A percentile compares a stretch with the other conserved stretches of the same genome.
Conservation (phyloP, 2,797 vertebrate genomes). For the Spatula clypeata region DNA sequence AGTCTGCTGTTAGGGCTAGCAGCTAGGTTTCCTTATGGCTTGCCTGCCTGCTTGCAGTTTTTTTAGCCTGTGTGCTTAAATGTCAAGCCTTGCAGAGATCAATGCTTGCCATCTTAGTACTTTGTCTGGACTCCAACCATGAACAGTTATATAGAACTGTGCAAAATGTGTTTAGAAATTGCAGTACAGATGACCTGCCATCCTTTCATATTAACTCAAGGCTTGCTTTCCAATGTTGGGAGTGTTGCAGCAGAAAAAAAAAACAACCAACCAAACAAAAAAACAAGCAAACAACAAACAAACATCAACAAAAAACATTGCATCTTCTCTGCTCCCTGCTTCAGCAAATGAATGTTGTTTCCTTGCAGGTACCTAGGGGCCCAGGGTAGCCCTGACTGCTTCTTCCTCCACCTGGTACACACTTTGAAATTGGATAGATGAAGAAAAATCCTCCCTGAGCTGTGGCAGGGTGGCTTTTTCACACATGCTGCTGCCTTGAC, state of each 20-base stretch:
- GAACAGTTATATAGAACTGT: not conserved
- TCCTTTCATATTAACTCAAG: not conserved
- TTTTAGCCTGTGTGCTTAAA: not conserved
- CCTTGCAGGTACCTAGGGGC: not conserved
- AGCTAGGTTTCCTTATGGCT: not conserved
- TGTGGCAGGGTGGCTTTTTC: not conserved
- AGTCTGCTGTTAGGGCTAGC: not conserved
- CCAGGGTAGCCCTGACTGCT: not conserved
- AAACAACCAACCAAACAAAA: not conserved
- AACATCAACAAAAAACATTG: not conserved
- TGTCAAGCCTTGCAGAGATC: not conserved
- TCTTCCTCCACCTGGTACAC: not conserved
- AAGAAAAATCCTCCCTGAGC: not conserved
- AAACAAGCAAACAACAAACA: no score
- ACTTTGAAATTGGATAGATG: not conserved
- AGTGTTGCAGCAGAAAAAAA: not conserved
- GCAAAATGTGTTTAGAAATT: not conserved
- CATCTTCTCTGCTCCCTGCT: not conserved
- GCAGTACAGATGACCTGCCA: not conserved
- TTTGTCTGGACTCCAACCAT: not conserved
- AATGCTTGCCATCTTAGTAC: not conserved
- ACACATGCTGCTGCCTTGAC: not conserved
- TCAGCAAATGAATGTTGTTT: not conserved
- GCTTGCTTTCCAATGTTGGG: not conserved
- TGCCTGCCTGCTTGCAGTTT: not conserved